Percentiles rank a stretch among this genome's conserved stretches.
Evolutionary conservation across 1,140 invertebrate species (phyloP).

Genomic region (Leptinotarsa texana): DNA sequence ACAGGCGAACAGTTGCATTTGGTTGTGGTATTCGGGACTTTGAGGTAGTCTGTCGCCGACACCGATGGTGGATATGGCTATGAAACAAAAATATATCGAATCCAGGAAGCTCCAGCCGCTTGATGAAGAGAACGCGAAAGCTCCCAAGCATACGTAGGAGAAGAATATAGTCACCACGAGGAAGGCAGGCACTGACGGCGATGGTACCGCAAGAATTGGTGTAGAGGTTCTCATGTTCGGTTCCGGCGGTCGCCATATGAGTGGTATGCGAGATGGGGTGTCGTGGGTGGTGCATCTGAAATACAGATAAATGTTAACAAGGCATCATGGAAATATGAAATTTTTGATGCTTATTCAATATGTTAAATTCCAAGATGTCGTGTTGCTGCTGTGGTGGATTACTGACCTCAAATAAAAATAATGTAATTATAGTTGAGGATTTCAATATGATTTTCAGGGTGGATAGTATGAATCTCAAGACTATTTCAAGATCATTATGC

Average conservation of each 20-base stretch:
- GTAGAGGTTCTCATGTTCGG: conserved; percentile 38
- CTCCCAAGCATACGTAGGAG: conserved; percentile 73
- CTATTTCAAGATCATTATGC: no score
- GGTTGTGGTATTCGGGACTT: conserved; percentile 65
- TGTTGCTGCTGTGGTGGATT: no score
- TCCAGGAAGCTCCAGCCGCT: conserved; percentile 81
- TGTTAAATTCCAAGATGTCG: no score
- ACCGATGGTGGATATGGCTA: conserved; percentile 84
- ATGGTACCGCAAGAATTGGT: conserved; percentile 19
- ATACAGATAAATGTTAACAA: neutral
- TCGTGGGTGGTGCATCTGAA: conserved; percentile 66
- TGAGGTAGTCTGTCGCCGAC: conserved; percentile 81
- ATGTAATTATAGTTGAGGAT: no score
- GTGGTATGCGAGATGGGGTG: conserved; percentile 72
- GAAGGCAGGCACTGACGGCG: conserved; percentile 69
- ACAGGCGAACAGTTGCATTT: conserved; percentile 78
- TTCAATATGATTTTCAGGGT: no score
- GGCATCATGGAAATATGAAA: neutral
- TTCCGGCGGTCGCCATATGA: conserved; percentile 62
- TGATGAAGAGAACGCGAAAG: conserved; percentile 71
- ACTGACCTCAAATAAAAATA: no score
- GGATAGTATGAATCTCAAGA: no score
- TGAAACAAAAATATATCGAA: conserved; percentile 86
- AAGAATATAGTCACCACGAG: conserved; percentile 71
- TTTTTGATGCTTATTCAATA: no score